Evolutionary conservation across 2,888 invertebrate genomes (phyloP).

Genomic region (Heliconius ethilla): DNA sequence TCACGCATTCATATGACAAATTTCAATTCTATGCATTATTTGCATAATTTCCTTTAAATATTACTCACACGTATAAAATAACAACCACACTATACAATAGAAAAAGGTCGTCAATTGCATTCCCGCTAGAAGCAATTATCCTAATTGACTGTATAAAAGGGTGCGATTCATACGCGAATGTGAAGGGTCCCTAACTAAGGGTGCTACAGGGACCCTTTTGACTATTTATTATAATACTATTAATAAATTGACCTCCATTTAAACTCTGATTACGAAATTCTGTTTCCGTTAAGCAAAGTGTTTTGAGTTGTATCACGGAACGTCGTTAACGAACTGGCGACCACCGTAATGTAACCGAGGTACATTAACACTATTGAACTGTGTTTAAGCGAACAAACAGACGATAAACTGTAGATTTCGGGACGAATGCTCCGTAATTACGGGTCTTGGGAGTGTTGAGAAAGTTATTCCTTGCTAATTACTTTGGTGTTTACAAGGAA

Average conservation of each 20-base stretch:
- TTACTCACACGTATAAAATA: neutral
- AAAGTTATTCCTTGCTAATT: conserved; percentile 22
- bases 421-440: conserved; percentile 13
- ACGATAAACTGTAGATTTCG: conserved; percentile 21
- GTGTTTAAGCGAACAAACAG: conserved; percentile 23
- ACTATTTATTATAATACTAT: conserved; percentile 22
- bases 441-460: neutral
- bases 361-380: conserved; percentile 30
- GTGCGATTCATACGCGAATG: neutral
- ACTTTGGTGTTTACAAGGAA: conserved; percentile 20
- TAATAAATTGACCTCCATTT: conserved; percentile 14
- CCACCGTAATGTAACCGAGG: conserved; percentile 11
- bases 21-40: neutral
- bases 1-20: no score
- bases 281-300: neutral
- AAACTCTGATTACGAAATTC: conserved; percentile 13
- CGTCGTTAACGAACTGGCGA: conserved; percentile 18
- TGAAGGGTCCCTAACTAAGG: neutral
- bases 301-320: conserved; percentile 19
- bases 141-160: conserved; percentile 11
- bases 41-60: neutral
- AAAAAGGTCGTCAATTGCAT: neutral
- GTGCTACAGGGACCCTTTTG: neutral
- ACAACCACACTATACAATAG: neutral
- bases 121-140: conserved; percentile 6